These are phyloP conservation scores for Orycteropus afer DNA, from an alignment of 2,113 vertebrate species.

Conservation along the genomic window DNA sequence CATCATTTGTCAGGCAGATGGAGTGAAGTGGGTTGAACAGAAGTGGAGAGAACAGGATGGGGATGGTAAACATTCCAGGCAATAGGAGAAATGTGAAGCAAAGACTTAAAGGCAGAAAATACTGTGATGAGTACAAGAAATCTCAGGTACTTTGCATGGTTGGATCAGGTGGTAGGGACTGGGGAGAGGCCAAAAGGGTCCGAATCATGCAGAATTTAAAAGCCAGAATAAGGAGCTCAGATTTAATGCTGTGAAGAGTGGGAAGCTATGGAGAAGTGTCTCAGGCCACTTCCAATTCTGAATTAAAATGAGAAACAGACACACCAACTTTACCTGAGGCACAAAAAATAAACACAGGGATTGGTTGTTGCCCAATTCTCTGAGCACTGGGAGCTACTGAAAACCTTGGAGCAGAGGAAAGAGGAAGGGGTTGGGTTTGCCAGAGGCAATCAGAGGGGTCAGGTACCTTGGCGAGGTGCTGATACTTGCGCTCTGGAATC, in stretches of 20 bases:
- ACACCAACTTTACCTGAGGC: neutral
- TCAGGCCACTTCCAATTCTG: neutral
- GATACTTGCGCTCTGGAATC: constrained; percentile 93
- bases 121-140: neutral
- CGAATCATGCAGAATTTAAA: neutral
- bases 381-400: neutral
- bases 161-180: neutral
- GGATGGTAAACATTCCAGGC: neutral
- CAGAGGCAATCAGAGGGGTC: neutral
- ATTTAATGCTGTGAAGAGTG: neutral
- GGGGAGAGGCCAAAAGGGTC: neutral
- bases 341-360: neutral
- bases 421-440: neutral
- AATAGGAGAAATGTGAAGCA: neutral
- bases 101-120: neutral
- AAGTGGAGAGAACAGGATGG: neutral
- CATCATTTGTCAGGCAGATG: neutral
- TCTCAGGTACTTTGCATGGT: neutral
- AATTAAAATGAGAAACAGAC: neutral
- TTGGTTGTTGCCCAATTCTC: neutral
- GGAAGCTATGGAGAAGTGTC: neutral
- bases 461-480: constrained; percentile 90
- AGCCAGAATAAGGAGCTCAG: neutral
- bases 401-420: neutral
- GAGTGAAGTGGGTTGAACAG: neutral